Evolutionary conservation across 2,113 vertebrate genomes (phyloP), one percentile per base, ranked within the genome.

Genomic region (Burhinus oedicnemus): DNA sequence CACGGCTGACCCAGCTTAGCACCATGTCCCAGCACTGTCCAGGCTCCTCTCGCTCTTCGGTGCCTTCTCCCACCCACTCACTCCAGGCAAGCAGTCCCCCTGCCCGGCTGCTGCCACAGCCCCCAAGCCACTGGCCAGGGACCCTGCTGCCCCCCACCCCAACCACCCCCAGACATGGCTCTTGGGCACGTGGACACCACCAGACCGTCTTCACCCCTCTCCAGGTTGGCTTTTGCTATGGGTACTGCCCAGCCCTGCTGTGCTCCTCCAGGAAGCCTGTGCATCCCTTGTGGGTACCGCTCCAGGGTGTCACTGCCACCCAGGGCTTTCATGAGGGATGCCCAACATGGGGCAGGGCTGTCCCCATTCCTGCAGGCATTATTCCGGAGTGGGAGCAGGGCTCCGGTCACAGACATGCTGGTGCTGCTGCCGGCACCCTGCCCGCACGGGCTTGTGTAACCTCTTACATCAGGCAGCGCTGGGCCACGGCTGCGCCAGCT

Each of bases 221-320:
- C 45, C 57, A 34, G 16, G n/a, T 27, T 54, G 51, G 30, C 23
- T 81, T 89, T 62, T 80, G 11, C 18, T 45, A 0, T 5, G 29
- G 27, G 36, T 58, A 38, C 45, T 60, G 51, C 38, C n/a, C 25
- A n/a, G 36, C 47, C 23, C 26, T 0, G 0, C n/a, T 5, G 1
- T 12, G n/a, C 18, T 65, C 32, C 26, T 42, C 49, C 32, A 61
- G 36, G 27, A 36, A 72, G n/a, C 38, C 49, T 9, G 4, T 5
- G 14, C n/a, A 51, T 55, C 85, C 64, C 16, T 44, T 2, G 1
- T 13, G 64, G 81, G 57, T 36, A 36, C 11, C 1, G 1, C 34
- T 34, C 49, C 1, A 1, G 32, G 30, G 25, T 75, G 38, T 16
- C 9, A 17, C 22, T 42, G 68, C 32, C 58, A 9, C 3, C 12